Conservation (phyloP, 1,140 invertebrate genomes). For the Diorhabda sublineata region DNA sequence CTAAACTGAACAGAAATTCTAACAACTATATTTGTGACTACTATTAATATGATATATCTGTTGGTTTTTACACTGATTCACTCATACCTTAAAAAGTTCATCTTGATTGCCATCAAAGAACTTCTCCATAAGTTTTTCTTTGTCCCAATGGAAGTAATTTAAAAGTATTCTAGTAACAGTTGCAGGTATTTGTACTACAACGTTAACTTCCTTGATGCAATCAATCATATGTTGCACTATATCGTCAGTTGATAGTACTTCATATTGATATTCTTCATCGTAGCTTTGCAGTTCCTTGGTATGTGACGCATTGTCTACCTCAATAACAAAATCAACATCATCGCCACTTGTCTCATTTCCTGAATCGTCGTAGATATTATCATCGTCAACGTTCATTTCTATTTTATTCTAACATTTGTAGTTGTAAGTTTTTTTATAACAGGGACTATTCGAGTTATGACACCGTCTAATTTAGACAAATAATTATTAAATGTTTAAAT, state of each 20-base stretch:
- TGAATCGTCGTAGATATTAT: slow-evolving; percentile 71
- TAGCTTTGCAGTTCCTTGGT: slow-evolving; percentile 69
- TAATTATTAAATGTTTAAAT: slow-evolving; percentile 14
- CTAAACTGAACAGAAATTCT: no score
- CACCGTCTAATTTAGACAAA: slow-evolving; percentile 21
- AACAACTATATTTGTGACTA: no score
- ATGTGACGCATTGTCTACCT: slow-evolving; percentile 68
- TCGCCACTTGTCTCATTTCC: slow-evolving; percentile 88
- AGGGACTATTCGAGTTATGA: slow-evolving; percentile 7
- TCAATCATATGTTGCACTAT: slow-evolving; percentile 68
- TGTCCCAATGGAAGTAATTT: slow-evolving; percentile 73
- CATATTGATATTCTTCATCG: slow-evolving; percentile 87
- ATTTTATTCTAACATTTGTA: slow-evolving; percentile 23
- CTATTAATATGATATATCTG: no score
- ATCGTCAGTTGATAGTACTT: slow-evolving; percentile 70
- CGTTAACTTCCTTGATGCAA: slow-evolving; percentile 63
- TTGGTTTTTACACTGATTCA: no score
- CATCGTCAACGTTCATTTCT: slow-evolving; percentile 60
- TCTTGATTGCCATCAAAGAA: slow-evolving; percentile 67
- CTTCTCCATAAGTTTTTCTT: slow-evolving; percentile 68
- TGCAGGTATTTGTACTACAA: slow-evolving; percentile 52
- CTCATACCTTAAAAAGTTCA: slow-evolving; percentile 45
- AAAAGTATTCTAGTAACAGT: slow-evolving; percentile 60
- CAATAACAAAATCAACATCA: slow-evolving; percentile 88
- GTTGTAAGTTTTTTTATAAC: not conserved